Percentiles rank a stretch among this genome's conserved stretches.
These are phyloP conservation scores for Psix sp. DNA, from an alignment of 1,140 invertebrate genomes.

Conservation along the genomic window DNA sequence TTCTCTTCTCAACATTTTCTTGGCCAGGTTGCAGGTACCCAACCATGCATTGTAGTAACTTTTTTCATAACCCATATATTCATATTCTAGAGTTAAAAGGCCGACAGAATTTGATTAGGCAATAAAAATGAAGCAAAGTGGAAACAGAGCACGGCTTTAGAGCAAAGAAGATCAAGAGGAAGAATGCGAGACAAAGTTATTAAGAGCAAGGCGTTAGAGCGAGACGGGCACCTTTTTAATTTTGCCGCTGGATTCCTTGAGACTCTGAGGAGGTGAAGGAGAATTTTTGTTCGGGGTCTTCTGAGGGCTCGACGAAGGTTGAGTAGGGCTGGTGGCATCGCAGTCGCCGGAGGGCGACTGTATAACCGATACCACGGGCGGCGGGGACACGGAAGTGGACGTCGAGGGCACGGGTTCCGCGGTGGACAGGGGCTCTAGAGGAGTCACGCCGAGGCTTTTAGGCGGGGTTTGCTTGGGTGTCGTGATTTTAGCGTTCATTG, in stretches of 20 bases:
- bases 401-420: conserved; percentile 77
- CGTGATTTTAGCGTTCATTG: conserved; percentile 77
- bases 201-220: conserved; percentile 34
- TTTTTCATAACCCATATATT: no score
- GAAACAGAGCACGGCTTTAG: conserved; percentile 30
- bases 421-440: conserved; percentile 74
- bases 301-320: conserved; percentile 73
- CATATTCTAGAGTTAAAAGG: no score
- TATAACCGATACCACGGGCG: conserved; percentile 76
- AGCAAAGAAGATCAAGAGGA: conserved; percentile 29
- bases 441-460: conserved; percentile 72
- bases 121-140: conserved; percentile 17
- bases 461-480: conserved; percentile 79
- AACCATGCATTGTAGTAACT: no score
- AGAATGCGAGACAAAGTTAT: conserved; percentile 10
- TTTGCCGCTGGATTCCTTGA: conserved; percentile 79
- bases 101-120: no score
- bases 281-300: conserved; percentile 76
- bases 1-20: no score
- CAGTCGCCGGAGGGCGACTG: conserved; percentile 70
- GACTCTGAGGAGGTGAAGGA: conserved; percentile 79
- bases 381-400: conserved; percentile 74
- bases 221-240: conserved; percentile 79
- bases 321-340: conserved; percentile 70
- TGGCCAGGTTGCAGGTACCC: no score